Percentiles rank a stretch among this genome's conserved stretches.
These are phyloP conservation scores for Brachyalestes nurse DNA, from an alignment of 2,797 vertebrate genomes.

Conservation along the genomic window DNA sequence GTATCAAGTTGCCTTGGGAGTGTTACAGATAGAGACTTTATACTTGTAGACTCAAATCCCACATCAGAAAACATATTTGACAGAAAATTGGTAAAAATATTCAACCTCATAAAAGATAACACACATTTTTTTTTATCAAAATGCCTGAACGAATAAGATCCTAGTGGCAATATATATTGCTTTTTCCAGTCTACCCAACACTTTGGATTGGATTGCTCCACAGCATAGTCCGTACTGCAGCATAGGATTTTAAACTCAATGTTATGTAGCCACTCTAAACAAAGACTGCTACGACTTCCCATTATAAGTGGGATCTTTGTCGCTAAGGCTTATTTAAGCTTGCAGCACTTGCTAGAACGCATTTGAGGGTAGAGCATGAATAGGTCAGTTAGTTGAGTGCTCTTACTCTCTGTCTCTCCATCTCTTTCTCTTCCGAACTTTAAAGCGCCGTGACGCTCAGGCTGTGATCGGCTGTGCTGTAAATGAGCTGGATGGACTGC, in stretches of 20 bases:
- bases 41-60: no score
- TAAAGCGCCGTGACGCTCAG: constrained; percentile 1
- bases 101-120: no score
- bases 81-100: no score
- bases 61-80: no score
- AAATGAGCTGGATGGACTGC: constrained; percentile 10
- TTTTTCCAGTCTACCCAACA: no score
- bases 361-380: background rate
- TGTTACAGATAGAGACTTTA: no score
- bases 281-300: background rate
- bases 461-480: background rate
- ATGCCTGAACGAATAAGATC: no score
- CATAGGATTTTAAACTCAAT: background rate
- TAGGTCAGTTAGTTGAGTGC: background rate
- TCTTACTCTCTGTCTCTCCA: background rate
- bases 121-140: no score
- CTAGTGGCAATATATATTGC: no score
- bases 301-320: background rate
- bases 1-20: no score
- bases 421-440: background rate
- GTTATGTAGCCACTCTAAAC: background rate
- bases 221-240: background rate
- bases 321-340: background rate
- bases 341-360: background rate
- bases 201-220: background rate